These are phyloP conservation scores for Protophormia terraenovae DNA, from an alignment of 2,888 invertebrate species.

Conservation along the genomic window DNA sequence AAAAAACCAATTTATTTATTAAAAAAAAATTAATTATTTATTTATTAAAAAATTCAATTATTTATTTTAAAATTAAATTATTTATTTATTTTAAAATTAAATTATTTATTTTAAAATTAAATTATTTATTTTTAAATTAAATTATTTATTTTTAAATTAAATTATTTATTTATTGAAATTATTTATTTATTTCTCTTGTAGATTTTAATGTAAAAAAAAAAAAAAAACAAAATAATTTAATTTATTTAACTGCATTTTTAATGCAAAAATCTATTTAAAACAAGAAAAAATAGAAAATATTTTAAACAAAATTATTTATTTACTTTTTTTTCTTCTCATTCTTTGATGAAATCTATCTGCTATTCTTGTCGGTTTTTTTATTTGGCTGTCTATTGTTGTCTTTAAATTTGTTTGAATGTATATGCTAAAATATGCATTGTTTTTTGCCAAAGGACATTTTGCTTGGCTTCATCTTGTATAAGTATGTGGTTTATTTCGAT, in stretches of 20 bases:
- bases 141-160: constrained; percentile 39
- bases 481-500: background rate
- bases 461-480: constrained; percentile 38
- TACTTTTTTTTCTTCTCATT: background rate
- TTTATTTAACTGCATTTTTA: constrained; percentile 26
- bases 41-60: constrained; percentile 51
- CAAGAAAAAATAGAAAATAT: constrained; percentile 24
- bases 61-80: constrained; percentile 25
- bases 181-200: constrained; percentile 68
- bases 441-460: constrained; percentile 54
- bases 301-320: background rate
- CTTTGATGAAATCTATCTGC: background rate
- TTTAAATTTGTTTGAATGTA: constrained; percentile 47
- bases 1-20: background rate
- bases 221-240: constrained; percentile 25
- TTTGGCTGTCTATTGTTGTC: constrained; percentile 1
- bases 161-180: constrained; percentile 64
- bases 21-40: constrained; percentile 35
- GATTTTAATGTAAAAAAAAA: constrained; percentile 25
- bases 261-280: constrained; percentile 4
- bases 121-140: constrained; percentile 38
- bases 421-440: constrained; percentile 60
- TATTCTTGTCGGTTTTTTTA: background rate
- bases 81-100: constrained; percentile 53
- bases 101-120: constrained; percentile 27